Conservation (phyloP, 1,140 invertebrate species). For the Wiebesia pumilae region DNA sequence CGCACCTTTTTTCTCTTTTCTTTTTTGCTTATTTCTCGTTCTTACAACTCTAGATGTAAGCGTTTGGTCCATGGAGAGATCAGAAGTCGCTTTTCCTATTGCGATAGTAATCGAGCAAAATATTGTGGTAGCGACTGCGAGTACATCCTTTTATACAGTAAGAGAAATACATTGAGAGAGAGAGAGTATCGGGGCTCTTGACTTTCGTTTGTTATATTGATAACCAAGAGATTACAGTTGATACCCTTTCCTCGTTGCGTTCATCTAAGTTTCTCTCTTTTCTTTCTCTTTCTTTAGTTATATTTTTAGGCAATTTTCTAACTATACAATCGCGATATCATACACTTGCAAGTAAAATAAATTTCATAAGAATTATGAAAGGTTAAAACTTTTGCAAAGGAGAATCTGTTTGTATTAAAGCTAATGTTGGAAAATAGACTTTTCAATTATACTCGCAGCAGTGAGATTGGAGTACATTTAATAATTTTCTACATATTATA, state of each 20-base stretch:
- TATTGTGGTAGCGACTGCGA: constrained; percentile 70
- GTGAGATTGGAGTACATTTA: constrained; percentile 6
- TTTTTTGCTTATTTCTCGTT: constrained; percentile 38
- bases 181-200: constrained; percentile 60
- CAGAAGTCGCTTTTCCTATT: constrained; percentile 63
- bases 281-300: constrained; percentile 50
- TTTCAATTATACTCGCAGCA: constrained; percentile 39
- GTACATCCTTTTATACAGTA: constrained; percentile 53
- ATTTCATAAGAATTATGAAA: constrained; percentile 29
- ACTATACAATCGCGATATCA: constrained; percentile 40
- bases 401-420: constrained; percentile 12
- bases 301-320: constrained; percentile 52
- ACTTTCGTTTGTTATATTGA: constrained; percentile 60
- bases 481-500: constrained; percentile 16
- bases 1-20: constrained; percentile 37
- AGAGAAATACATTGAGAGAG: neutral
- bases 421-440: constrained; percentile 28
- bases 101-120: constrained; percentile 72
- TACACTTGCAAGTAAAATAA: constrained; percentile 19
- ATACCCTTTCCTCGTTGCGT: constrained; percentile 42
- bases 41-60: constrained; percentile 44
- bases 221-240: constrained; percentile 60
- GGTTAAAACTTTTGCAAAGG: constrained; percentile 25
- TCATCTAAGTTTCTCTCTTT: constrained; percentile 45
- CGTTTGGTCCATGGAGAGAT: constrained; percentile 42